Conservation (phyloP, 1,140 invertebrate species). For the Elymnias hypermnestra region DNA sequence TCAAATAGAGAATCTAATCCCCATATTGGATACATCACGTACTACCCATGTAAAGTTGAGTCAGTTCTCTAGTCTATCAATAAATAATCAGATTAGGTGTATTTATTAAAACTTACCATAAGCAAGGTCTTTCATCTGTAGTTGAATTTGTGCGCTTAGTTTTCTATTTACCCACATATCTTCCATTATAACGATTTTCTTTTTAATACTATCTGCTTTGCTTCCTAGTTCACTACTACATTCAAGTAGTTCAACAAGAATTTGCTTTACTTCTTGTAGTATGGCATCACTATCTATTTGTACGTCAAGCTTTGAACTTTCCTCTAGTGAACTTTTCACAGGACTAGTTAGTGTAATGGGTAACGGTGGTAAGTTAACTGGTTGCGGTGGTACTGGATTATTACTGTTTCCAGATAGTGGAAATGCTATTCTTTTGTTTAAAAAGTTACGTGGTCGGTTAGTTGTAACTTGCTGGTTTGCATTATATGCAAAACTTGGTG, state of each 20-base stretch:
- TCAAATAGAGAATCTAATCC: too few species aligned
- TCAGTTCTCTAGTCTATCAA: too few species aligned
- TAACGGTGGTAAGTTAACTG: slow-evolving; percentile 43
- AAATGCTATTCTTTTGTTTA: slow-evolving; percentile 76
- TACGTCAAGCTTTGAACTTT: slow-evolving; percentile 20
- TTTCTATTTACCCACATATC: slow-evolving; percentile 74
- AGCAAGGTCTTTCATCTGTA: slow-evolving; percentile 61
- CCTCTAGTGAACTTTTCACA: slow-evolving; percentile 13
- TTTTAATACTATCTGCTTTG: slow-evolving; percentile 68
- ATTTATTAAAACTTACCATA: slow-evolving; percentile 46
- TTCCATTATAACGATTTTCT: slow-evolving; percentile 66
- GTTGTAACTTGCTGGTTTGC: slow-evolving; percentile 46
- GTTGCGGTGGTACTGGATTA: slow-evolving; percentile 19
- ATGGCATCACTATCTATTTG: slow-evolving; percentile 43
- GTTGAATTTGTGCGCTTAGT: slow-evolving; percentile 56
- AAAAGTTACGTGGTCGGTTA: slow-evolving; percentile 60
- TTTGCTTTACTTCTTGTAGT: slow-evolving; percentile 49
- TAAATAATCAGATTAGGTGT: too few species aligned
- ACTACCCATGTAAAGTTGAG: too few species aligned
- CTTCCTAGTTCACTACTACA: slow-evolving; percentile 54
- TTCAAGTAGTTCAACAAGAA: slow-evolving; percentile 49
- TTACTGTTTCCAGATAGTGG: slow-evolving; percentile 47
- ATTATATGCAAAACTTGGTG: slow-evolving; percentile 69
- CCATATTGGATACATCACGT: too few species aligned
- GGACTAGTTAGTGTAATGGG: slow-evolving; percentile 24